Evolutionary conservation across 2,888 invertebrate genomes (phyloP), one percentile per base, ranked within the genome.

Genomic region (Pollenia amentaria): DNA sequence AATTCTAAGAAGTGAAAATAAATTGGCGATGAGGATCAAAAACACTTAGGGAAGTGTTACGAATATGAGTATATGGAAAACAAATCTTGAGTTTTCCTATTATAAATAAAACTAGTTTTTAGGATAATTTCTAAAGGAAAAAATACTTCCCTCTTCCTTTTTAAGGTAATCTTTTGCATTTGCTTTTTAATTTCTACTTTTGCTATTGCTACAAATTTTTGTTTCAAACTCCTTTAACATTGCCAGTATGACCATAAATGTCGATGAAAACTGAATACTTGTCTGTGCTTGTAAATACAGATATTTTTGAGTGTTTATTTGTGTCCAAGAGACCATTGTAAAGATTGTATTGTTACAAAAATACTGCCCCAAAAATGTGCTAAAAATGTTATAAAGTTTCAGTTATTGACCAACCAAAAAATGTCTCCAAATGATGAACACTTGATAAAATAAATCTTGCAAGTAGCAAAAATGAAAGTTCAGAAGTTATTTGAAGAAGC

Each of bases 331-430:
- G 3, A 44, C 14, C 64, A 44, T 44, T 64, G 18, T 44, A 64
- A 44, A 44, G 18, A 4, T 44, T 44, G 18, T 44, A 64, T 14
- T 16, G 64, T 44, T 18, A 44, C 44, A 44, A 6, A 44, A 64
- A 64, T 44, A 64, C 64, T 18, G 21, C 12, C 64, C 18, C 12
- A 3, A 64, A 64, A 64, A 44, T 64, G 64, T 64, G 44, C 21
- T 44, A 64, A 64, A 64, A 64, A 21, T 44, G 44, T 64, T 44
- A 18, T 64, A 44, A 64, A 64, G 18, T 12, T 44, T 42, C 8
- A 14, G 44, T 64, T 44, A 64, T 64, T 64, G 64, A 44, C 11
- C 14, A 18, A 44, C 40, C n/a, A 38, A 62, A 62, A 12, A 42
- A 14, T 29, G 0, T 14, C 8, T 29, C 29, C 6, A 14, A 57